phyloP scores from a whole-genome alignment of 2,797 vertebrate genomes.

The Naso thynnoides region DNA sequence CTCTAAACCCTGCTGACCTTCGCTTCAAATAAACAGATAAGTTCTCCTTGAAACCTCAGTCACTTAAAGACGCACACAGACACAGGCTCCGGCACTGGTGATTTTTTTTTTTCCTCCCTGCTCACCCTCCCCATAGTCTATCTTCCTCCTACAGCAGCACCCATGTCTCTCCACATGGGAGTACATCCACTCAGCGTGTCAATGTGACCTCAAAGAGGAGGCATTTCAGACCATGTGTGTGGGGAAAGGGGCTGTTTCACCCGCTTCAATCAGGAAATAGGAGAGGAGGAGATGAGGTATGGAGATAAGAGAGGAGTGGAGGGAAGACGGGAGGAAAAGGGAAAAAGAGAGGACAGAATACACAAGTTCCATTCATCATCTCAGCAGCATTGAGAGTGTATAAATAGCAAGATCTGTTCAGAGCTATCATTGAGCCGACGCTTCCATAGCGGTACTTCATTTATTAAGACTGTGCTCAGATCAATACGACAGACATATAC shows the following conservation, averaged over 20 bases:
- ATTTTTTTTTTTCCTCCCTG: constrained; percentile 26
- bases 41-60: constrained; percentile 70
- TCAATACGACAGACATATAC: constrained; percentile 81
- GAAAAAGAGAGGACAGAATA: constrained; percentile 26
- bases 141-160: constrained; percentile 59
- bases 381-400: constrained; percentile 63
- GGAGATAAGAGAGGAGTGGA: constrained; percentile 11
- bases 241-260: constrained; percentile 29
- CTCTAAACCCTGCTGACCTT: constrained; percentile 82
- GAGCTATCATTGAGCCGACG: constrained; percentile 75
- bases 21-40: constrained; percentile 76
- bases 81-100: constrained; percentile 7
- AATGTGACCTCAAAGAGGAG: constrained; percentile 71
- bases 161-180: constrained; percentile 74
- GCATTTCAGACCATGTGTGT: constrained; percentile 52
- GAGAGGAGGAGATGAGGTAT: neutral
- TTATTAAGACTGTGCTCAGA: constrained; percentile 82
- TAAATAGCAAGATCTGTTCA: constrained; percentile 72
- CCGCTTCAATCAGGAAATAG: constrained; percentile 53
- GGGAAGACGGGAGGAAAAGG: neutral
- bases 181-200: constrained; percentile 73
- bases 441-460: constrained; percentile 78
- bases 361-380: constrained; percentile 75
- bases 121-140: constrained; percentile 41
- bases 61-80: constrained; percentile 55